Conservation (phyloP, 2,797 vertebrate genomes). For the Enteromius thamalakanensis region DNA sequence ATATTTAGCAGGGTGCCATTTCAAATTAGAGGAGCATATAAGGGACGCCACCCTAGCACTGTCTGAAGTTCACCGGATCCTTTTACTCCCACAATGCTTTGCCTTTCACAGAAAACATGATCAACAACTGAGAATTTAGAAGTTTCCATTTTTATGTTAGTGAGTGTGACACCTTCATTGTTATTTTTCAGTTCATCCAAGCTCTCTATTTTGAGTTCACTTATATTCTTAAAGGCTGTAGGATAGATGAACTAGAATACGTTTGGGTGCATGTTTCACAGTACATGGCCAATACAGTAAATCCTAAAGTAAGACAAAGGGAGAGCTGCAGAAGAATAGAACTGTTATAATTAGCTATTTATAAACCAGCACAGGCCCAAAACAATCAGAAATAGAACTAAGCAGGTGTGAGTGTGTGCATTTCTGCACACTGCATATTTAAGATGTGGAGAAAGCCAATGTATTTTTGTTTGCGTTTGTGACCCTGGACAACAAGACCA, state of each 20-base stretch:
- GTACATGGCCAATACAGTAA: background rate
- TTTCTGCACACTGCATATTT: background rate
- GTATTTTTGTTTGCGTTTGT: constrained; percentile 8
- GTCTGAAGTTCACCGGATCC: constrained; percentile 22
- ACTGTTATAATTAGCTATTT: constrained; percentile 35
- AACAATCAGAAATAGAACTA: constrained; percentile 43
- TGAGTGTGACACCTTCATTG: constrained; percentile 6
- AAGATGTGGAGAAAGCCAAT: constrained; percentile 9
- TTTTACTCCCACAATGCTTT: constrained; percentile 40
- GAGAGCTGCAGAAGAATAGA: background rate
- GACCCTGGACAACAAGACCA: too few relatives aligned
- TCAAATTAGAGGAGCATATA: constrained; percentile 38
- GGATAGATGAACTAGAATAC: background rate
- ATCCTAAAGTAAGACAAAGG: constrained; percentile 22
- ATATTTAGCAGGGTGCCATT: constrained; percentile 41
- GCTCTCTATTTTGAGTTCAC: background rate
- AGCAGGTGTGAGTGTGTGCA: constrained; percentile 19
- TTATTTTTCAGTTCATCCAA: background rate
- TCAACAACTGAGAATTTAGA: background rate
- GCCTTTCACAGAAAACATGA: constrained; percentile 15
- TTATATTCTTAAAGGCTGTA: background rate
- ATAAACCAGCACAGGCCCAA: constrained; percentile 5
- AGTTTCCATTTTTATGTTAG: constrained; percentile 3
- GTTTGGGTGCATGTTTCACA: background rate
- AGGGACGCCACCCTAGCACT: constrained; percentile 25